These are phyloP conservation scores for Trachymyrmex cornetzi DNA, from an alignment of 1,140 invertebrate genomes.

Conservation along the genomic window DNA sequence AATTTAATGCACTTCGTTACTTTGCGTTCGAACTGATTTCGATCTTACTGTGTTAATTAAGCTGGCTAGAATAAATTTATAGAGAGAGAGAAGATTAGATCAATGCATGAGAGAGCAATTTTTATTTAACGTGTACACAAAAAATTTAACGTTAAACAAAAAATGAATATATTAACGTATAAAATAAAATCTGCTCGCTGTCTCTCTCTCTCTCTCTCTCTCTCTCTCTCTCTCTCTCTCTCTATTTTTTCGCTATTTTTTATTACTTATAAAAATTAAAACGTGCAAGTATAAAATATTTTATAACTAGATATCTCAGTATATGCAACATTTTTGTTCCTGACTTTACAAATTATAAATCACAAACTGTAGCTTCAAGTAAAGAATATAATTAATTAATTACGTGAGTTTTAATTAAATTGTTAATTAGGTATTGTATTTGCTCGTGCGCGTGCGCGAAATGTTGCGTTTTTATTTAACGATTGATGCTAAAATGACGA, in stretches of 20 bases:
- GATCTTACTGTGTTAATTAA: conserved; percentile 27
- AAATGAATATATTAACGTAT: not conserved
- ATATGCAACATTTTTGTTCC: not conserved
- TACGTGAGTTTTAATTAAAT: not conserved
- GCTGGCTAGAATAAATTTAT: not conserved
- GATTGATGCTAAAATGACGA: not conserved
- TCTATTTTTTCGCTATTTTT: not conserved
- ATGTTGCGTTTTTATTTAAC: not conserved
- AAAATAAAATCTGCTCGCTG: not conserved
- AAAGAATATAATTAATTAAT: not conserved
- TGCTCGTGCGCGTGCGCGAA: not conserved
- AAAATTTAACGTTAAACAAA: no score
- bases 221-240: not conserved
- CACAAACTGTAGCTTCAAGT: not conserved
- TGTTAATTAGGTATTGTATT: not conserved
- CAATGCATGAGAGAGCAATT: not conserved
- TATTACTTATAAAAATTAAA: conserved; percentile 21
- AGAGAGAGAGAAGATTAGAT: not conserved
- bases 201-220: not conserved
- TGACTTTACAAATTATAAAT: conserved; percentile 11
- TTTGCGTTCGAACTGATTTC: conserved; percentile 22
- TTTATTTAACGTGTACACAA: conserved; percentile 5
- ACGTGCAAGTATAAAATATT: not conserved
- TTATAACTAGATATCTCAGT: not conserved
- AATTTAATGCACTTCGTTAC: not conserved